Evolutionary conservation across 2,888 invertebrate species (phyloP), one percentile per base, ranked within the genome.

Genomic region (Carpatolechia fugitivella): DNA sequence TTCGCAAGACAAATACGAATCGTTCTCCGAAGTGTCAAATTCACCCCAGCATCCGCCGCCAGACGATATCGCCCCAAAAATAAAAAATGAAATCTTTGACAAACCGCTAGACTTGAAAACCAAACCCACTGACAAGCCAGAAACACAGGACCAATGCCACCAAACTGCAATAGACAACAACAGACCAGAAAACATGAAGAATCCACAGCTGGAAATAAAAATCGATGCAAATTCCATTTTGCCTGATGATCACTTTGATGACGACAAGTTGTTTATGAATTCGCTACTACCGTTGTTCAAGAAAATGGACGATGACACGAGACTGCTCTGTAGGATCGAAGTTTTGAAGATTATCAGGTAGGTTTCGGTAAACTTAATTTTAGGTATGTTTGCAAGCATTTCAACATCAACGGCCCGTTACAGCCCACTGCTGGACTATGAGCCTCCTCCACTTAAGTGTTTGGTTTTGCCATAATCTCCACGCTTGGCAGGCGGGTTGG

Each of bases 1-100:
- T 62, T 85, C 87, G 0, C 85, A 86, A 67, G 89, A 89, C 67
- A 88, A 84, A 59, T 88, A 86, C 72, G 89, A 89, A 36, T 85
- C 86, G 0, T 80, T 77, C 64, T 89, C 89, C 0, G 89, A 90
- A 67, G 68, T 89, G 0, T 90, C 89, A 1, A 87, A 76, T 57
- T 90, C 89, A 0, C 87, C 89, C 0, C 88, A 87, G 55, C 87
- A 87, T 52, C 79, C 78, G 0, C 70, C 81, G 0, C 75, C 78
- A 0, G 89, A 90, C 31, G 82, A 83, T 33, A 69, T 78, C n/a
- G 54, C 74, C 1, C 80, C 78, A 1, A 78, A 80, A 53, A 78
- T 85, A 41, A 84, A 83, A 49, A 68, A 69, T 29, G 86, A 88
- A 60, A 49, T 72, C 20, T 55, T 71, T 50, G 86, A 85, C 54